Conservation (phyloP, 2,797 vertebrate genomes). For the Potorous gilbertii region DNA sequence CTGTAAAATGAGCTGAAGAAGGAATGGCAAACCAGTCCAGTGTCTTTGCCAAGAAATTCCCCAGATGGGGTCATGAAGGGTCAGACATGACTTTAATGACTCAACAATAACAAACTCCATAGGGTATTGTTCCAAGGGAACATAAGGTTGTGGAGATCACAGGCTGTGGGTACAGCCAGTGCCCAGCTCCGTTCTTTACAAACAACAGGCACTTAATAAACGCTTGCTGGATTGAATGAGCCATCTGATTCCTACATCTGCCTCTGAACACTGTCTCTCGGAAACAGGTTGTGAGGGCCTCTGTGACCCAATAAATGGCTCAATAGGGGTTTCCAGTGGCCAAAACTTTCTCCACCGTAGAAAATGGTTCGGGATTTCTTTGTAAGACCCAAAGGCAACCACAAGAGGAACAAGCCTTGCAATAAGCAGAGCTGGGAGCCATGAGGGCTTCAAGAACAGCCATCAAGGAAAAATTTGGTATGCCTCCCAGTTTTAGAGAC, state of each 20-base stretch:
- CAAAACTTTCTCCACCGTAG: constrained; percentile 6
- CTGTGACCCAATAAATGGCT: constrained; percentile 1
- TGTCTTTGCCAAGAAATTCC: background rate
- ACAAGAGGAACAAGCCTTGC: background rate
- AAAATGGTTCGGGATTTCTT: constrained; percentile 20
- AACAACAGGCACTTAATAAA: background rate
- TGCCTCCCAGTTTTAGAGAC: background rate
- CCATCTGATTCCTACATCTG: background rate
- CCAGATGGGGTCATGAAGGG: background rate
- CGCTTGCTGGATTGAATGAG: background rate
- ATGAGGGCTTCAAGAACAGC: constrained; percentile 9
- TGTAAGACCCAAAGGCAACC: constrained; percentile 39
- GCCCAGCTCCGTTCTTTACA: background rate
- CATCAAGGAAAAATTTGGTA: background rate
- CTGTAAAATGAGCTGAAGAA: background rate
- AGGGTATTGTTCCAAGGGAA: background rate
- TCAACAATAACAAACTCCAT: background rate
- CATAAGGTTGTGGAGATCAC: background rate
- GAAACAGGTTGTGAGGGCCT: background rate
- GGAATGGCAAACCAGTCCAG: background rate
- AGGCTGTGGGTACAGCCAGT: too few relatives aligned
- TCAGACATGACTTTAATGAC: background rate
- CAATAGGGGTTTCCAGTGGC: constrained; percentile 16
- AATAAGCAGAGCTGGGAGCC: constrained; percentile 20
- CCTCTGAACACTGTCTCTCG: background rate